Conservation (phyloP, 2,113 vertebrate genomes). For the Oryzias melastigma region DNA sequence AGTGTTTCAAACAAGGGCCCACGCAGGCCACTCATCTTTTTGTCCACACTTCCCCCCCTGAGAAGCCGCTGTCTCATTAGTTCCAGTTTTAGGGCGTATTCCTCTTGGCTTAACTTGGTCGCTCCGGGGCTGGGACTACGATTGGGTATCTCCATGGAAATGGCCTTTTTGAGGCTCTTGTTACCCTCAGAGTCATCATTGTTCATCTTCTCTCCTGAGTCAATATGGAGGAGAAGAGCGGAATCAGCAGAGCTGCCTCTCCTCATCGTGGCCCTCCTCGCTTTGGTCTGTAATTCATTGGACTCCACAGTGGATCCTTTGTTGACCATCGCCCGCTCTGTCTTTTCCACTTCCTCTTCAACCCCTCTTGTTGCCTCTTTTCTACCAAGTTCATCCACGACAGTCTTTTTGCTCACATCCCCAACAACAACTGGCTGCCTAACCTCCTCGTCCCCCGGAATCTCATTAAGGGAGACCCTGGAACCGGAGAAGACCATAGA, state of each 20-base stretch:
- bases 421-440: conserved; percentile 21
- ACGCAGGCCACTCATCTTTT: conserved; percentile 90
- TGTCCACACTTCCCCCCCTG: conserved; percentile 79
- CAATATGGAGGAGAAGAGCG: conserved; percentile 80
- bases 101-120: conserved; percentile 81
- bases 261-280: conserved; percentile 81
- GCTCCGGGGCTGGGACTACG: conserved; percentile 82
- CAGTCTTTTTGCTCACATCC: conserved; percentile 34
- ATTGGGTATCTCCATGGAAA: conserved; percentile 85
- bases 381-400: conserved; percentile 14
- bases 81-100: conserved; percentile 89
- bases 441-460: conserved; percentile 83
- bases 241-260: conserved; percentile 92
- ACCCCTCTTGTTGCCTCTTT: conserved; percentile 31
- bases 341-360: conserved; percentile 47
- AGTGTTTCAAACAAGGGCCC: conserved; percentile 92
- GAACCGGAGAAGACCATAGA: conserved; percentile 89
- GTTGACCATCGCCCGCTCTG: conserved; percentile 63
- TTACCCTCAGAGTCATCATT: conserved; percentile 30
- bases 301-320: conserved; percentile 77
- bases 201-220: conserved; percentile 43
- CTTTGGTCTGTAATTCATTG: conserved; percentile 57
- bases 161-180: conserved; percentile 81
- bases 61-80: conserved; percentile 90
- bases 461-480: conserved; percentile 90